Percentiles rank a stretch among this genome's conserved stretches.
These are phyloP conservation scores for Psettodes erumei DNA, from an alignment of 2,113 vertebrate species.

Conservation along the genomic window DNA sequence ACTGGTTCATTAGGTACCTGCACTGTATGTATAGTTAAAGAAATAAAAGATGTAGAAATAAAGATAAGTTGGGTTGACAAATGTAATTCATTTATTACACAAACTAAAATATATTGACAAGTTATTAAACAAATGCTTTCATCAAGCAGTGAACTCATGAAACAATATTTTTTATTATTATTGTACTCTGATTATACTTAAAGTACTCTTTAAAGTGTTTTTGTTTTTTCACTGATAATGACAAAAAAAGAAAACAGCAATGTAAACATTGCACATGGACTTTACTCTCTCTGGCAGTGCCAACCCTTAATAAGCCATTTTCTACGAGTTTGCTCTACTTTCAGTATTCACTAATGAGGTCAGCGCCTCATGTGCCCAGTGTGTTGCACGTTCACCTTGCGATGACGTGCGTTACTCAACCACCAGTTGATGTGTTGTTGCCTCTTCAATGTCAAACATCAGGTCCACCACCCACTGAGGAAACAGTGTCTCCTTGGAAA, in stretches of 20 bases:
- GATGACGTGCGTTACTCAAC: conserved; percentile 70
- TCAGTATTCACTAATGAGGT: neutral
- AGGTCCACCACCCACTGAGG: conserved; percentile 81
- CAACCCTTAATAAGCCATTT: neutral
- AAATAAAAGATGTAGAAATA: too few relatives aligned
- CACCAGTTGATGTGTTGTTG: conserved; percentile 80
- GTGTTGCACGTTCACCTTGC: neutral
- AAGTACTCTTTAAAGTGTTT: neutral
- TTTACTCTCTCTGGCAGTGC: neutral
- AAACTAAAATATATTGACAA: neutral
- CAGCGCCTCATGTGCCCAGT: neutral
- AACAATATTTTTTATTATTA: neutral
- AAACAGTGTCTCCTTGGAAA: conserved; percentile 59
- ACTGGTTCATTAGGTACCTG: neutral
- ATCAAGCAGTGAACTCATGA: neutral
- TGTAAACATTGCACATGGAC: neutral
- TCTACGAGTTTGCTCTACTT: conserved; percentile 4
- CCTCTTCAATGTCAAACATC: conserved; percentile 86
- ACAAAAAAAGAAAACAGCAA: neutral
- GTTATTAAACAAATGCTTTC: neutral
- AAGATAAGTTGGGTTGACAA: too few relatives aligned
- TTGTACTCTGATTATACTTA: neutral
- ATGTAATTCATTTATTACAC: neutral
- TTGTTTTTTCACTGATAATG: conserved; percentile 4
- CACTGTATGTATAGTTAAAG: too few relatives aligned